These are phyloP conservation scores for Fabriciana adippe DNA, from an alignment of 2,888 invertebrate genomes.

Conservation along the genomic window DNA sequence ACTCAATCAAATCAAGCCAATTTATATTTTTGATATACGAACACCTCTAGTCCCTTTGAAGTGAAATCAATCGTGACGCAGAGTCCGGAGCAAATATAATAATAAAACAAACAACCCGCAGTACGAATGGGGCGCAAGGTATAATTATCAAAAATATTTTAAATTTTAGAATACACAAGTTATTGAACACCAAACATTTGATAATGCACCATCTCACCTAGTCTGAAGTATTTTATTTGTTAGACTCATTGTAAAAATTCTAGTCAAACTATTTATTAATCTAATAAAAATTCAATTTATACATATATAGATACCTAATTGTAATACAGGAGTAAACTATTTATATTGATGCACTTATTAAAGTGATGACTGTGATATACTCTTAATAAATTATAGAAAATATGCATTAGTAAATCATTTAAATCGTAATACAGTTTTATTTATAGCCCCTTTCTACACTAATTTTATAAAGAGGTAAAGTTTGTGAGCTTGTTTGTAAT, in stretches of 20 bases:
- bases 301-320: constrained; percentile 41
- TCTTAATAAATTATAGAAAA: constrained; percentile 68
- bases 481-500: no score
- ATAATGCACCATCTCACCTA: constrained; percentile 51
- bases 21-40: constrained; percentile 15
- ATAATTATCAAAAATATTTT: constrained; percentile 26
- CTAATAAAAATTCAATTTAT: constrained; percentile 43
- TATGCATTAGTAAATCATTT: constrained; percentile 69
- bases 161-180: constrained; percentile 35
- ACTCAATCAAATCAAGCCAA: neutral
- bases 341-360: constrained; percentile 74
- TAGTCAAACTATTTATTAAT: constrained; percentile 42
- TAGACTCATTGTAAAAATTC: constrained; percentile 35
- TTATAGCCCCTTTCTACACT: constrained; percentile 15
- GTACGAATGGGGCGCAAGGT: constrained; percentile 16
- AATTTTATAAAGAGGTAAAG: no score
- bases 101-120: constrained; percentile 23
- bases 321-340: constrained; percentile 51
- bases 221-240: constrained; percentile 37
- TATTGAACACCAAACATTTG: constrained; percentile 41
- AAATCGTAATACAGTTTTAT: constrained; percentile 43
- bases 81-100: constrained; percentile 10
- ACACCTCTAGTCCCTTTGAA: constrained; percentile 11
- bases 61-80: constrained; percentile 6
- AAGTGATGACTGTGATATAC: constrained; percentile 82